Base-by-base conservation (phyloP, 1,140 invertebrate genomes). In the Eurosta solidaginis region DNA sequence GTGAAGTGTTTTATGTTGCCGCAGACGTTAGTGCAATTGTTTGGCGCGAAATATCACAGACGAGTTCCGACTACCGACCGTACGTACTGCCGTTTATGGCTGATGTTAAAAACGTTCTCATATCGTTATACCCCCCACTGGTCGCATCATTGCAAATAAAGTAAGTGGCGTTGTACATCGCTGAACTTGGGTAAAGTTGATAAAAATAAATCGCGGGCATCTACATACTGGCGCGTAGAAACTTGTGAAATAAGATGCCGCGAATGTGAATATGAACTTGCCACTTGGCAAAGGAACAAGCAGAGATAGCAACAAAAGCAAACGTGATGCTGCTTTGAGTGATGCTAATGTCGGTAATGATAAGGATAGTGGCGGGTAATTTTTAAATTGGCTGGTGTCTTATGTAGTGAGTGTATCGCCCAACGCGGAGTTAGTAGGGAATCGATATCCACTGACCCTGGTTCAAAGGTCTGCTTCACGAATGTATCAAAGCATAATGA, bases 121-220 rank as follows among this genome's bases (percentile, higher is more conserved):
- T n/a, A n/a, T n/a, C n/a, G n/a, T n/a, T n/a, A n/a, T n/a, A n/a
- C n/a, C 7, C 3, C 45, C 45, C 45, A 49, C 45, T 49, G 14
- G 14, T n/a, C 9, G 45, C 17, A n/a, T 17, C 47, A 4, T 49
- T 49, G 3, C 12, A 29, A 40, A 17, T 68, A 29, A n/a, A n/a
- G 50, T 14, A 59, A 68, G 27, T 68, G 17, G 22, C n/a, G 59
- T 40, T 12, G 29, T n/a, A n/a, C n/a, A n/a, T n/a, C 14, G 33
- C 59, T 68, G 59, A n/a, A n/a, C n/a, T n/a, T n/a, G n/a, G 59
- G 1, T 22, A 54, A 68, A 68, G 59, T 68, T 68, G 20, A 68
- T 68, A 68, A 68, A 68, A 68, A 68, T 68, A 68, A 68, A 68
- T 68, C 59, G n/a, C n/a, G 14, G 40, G 20, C 29, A 68, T 68